Evolutionary conservation across 2,113 vertebrate species (phyloP).

Genomic region (Hucho hucho): DNA sequence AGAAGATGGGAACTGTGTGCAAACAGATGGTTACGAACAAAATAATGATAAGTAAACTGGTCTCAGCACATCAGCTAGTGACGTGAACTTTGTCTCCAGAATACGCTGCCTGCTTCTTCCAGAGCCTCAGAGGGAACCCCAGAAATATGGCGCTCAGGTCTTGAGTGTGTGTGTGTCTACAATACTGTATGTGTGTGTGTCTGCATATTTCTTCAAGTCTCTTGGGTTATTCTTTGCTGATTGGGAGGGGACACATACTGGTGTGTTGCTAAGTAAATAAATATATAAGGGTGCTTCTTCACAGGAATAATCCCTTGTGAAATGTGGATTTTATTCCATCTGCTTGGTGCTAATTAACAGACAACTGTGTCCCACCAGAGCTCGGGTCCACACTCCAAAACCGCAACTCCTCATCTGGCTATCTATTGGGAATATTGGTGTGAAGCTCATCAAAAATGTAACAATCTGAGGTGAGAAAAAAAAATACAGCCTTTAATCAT

Average conservation of each 20-base stretch:
- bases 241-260: slow-evolving; percentile 57
- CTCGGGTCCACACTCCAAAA: slow-evolving; percentile 35
- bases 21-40: not conserved
- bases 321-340: slow-evolving; percentile 68
- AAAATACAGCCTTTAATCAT: not conserved
- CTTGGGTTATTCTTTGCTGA: slow-evolving; percentile 46
- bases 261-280: slow-evolving; percentile 49
- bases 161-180: not conserved
- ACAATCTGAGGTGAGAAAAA: not conserved
- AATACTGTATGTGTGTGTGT: no score
- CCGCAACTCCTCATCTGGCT: slow-evolving; percentile 42
- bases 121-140: not conserved
- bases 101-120: not conserved
- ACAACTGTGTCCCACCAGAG: slow-evolving; percentile 61
- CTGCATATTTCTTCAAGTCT: slow-evolving; percentile 21
- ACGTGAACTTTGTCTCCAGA: not conserved
- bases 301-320: slow-evolving; percentile 64
- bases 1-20: not conserved
- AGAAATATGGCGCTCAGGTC: not conserved
- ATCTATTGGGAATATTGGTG: slow-evolving; percentile 33
- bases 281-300: slow-evolving; percentile 51
- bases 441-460: not conserved
- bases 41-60: not conserved
- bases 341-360: slow-evolving; percentile 75
- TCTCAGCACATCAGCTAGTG: not conserved